These are phyloP conservation scores for Meteorus sp. DNA, from an alignment of 1,140 invertebrate genomes.

Conservation along the genomic window DNA sequence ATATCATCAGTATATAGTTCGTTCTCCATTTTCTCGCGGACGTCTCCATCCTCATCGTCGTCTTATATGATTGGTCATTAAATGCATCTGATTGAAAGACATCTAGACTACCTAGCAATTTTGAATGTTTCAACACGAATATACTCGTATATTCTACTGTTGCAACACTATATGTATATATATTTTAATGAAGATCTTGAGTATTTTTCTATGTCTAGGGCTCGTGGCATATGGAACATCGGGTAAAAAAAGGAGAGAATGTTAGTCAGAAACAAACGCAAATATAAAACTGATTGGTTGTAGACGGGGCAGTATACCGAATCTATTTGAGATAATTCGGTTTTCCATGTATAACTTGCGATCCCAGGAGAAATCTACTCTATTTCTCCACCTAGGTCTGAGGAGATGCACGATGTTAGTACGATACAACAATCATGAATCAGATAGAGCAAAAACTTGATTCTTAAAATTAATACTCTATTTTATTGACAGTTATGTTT, in stretches of 20 bases:
- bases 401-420: too few relatives aligned
- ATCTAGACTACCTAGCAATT: not conserved
- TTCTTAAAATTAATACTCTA: too few relatives aligned
- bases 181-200: too few relatives aligned
- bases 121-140: too few relatives aligned
- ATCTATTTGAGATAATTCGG: not conserved
- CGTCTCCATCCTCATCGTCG: constrained; percentile 20
- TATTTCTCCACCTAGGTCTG: not conserved
- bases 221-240: too few relatives aligned
- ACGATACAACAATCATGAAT: not conserved
- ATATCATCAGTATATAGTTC: too few relatives aligned
- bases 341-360: not conserved
- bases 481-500: not conserved
- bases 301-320: not conserved
- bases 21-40: constrained; percentile 15
- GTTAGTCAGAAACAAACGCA: not conserved
- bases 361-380: constrained; percentile 12
- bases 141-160: too few relatives aligned
- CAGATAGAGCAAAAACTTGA: not conserved
- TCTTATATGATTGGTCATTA: constrained; percentile 24
- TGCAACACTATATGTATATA: too few relatives aligned
- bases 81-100: constrained; percentile 5
- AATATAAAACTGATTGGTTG: not conserved
- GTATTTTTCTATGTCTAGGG: too few relatives aligned
- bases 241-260: not conserved